phyloP scores from a whole-genome alignment of 2,888 invertebrate species.

The Scrobipalpa atriplicella region DNA sequence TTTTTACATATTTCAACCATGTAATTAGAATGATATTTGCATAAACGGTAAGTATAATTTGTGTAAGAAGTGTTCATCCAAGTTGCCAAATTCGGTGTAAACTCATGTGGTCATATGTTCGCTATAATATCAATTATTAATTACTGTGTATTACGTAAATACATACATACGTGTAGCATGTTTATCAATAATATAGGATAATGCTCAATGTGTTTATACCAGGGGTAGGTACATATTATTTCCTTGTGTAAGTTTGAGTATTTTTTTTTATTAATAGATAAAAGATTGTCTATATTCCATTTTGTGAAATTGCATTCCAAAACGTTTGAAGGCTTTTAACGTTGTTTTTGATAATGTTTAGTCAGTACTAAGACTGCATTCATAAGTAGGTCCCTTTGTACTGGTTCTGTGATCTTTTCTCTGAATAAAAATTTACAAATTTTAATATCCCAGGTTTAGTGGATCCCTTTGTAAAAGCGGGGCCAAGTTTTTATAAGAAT shows the following conservation, averaged over 20 bases:
- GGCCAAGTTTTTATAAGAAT: conserved; percentile 77
- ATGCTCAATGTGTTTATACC: conserved; percentile 79
- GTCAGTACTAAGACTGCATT: conserved; percentile 73
- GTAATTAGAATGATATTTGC: conserved; percentile 36
- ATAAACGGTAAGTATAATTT: conserved; percentile 45
- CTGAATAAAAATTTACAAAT: conserved; percentile 63
- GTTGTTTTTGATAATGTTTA: conserved; percentile 65
- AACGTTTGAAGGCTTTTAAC: conserved; percentile 53
- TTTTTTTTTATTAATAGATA: conserved; percentile 55
- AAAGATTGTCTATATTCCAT: conserved; percentile 54
- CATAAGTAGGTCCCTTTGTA: conserved; percentile 65
- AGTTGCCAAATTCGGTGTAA: conserved; percentile 80
- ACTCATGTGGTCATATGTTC: conserved; percentile 66
- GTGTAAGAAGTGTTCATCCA: conserved; percentile 73
- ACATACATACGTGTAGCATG: conserved; percentile 67
- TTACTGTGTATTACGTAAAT: conserved; percentile 65
- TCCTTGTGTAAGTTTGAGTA: conserved; percentile 59
- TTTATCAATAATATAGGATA: conserved; percentile 75
- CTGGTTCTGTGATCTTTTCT: conserved; percentile 63
- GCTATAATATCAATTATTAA: conserved; percentile 69
- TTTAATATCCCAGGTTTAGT: conserved; percentile 67
- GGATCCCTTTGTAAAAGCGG: conserved; percentile 75
- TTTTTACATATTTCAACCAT: conserved; percentile 13
- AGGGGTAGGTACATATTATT: conserved; percentile 68
- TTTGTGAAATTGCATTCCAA: conserved; percentile 71